phyloP scores from a whole-genome alignment of 2,888 invertebrate species.

The Priocnemis perturbator region DNA sequence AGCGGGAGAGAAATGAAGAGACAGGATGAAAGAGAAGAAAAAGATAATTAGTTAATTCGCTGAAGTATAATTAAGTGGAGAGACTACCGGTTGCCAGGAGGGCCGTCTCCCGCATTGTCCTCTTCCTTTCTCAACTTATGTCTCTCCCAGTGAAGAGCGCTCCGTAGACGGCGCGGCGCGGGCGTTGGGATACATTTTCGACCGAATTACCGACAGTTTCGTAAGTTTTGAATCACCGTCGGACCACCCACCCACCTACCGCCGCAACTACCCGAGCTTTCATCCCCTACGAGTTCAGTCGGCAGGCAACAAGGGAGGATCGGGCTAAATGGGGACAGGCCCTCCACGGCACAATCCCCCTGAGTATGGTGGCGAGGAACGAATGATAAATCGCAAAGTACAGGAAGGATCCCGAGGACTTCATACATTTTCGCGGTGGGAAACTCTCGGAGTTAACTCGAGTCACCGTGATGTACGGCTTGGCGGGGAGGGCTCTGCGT shows the following conservation, averaged over 20 bases:
- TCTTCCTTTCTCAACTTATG: not conserved
- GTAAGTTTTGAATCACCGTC: constrained; percentile 13
- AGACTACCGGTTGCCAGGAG: constrained; percentile 24
- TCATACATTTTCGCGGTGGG: constrained; percentile 44
- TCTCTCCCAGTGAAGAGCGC: not conserved
- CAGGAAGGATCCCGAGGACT: constrained; percentile 40
- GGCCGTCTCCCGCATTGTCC: constrained; percentile 17
- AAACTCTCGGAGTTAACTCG: constrained; percentile 39
- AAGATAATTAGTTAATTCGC: constrained; percentile 62
- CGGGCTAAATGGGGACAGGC: constrained; percentile 7
- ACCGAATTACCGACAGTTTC: constrained; percentile 27
- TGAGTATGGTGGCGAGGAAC: constrained; percentile 31
- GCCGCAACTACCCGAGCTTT: constrained; percentile 13
- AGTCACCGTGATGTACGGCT: constrained; percentile 48
- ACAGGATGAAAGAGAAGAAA: constrained; percentile 25
- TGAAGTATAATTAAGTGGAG: constrained; percentile 56
- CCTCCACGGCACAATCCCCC: constrained; percentile 11
- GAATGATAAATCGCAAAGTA: constrained; percentile 45
- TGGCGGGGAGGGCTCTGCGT: constrained; percentile 33
- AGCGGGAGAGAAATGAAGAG: constrained; percentile 12
- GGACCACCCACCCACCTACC: not conserved
- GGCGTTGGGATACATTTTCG: constrained; percentile 17
- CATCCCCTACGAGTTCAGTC: constrained; percentile 3
- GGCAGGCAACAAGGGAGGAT: constrained; percentile 3
- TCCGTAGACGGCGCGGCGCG: not conserved